Base-by-base conservation (phyloP, 2,888 invertebrate species). In the Pilophorus perplexus region DNA sequence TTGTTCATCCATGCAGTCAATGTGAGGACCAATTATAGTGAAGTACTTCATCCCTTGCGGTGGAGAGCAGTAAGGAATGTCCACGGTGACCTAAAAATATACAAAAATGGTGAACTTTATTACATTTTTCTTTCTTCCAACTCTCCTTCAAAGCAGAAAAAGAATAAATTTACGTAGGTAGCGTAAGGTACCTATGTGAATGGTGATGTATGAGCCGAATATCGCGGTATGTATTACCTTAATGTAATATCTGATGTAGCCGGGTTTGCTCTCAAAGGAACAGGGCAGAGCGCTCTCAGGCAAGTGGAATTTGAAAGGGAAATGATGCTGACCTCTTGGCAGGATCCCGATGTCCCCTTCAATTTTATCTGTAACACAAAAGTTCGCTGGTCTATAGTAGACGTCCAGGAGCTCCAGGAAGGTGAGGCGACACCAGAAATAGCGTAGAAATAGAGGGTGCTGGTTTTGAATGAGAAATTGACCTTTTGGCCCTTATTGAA, bases 21-120 rank as follows among this genome's bases (percentile, higher is more conserved):
- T 86, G 74, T 87, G 86, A 12, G 88, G 88, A 2, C 88, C 88
- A 71, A 89, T 85, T 48, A 89, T 80, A 1, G 88, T 88, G 76
- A 89, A 89, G 76, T 89, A 88, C 75, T 88, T 88, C 80, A 88
- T 85, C 10, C 88, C 87, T 75, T 88, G 88, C 0, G 88, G 88
- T 1, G 88, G 87, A 57, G 87, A 87, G 1, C 88, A 87, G 74
- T 88, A 88, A 0, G 88, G 88, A 71, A 89, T 85, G 75, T 89
- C 88, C 52, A 89, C 83, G 3, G 84, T 84, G 23, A 83, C 79
- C 79, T 78, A 71, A 5, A 69, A 69, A 42, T 2, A n/a, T 14
- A 48, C 5, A 48, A 48, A 48, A n/a, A n/a, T n/a, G n/a, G n/a
- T n/a, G n/a, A n/a, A n/a, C n/a, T n/a, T n/a, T 33, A 10, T 10